Evolutionary conservation across 2,797 vertebrate genomes (phyloP).

Genomic region (Phoxinus dragarum): DNA sequence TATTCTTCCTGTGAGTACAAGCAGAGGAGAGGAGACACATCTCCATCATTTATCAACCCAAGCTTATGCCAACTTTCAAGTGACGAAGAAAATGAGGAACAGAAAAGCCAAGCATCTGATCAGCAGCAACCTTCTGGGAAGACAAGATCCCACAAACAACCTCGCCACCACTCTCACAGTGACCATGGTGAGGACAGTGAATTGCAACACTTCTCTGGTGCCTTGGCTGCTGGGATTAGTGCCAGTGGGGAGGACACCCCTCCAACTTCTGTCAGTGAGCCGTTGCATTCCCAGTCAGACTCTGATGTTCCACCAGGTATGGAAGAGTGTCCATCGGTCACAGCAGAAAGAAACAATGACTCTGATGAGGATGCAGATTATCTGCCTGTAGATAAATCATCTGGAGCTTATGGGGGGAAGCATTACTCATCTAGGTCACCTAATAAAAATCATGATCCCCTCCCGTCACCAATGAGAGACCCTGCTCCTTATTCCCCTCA

Average conservation of each 20-base stretch:
- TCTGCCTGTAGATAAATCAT: slow-evolving; percentile 91
- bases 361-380: slow-evolving; percentile 96
- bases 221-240: slow-evolving; percentile 73
- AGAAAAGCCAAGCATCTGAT: slow-evolving; percentile 77
- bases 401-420: slow-evolving; percentile 72
- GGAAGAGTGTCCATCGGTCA: slow-evolving; percentile 90
- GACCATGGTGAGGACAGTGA: slow-evolving; percentile 65
- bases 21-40: slow-evolving; percentile 88
- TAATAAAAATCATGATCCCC: slow-evolving; percentile 84
- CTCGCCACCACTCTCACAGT: slow-evolving; percentile 62
- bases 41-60: slow-evolving; percentile 96
- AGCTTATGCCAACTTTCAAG: slow-evolving; percentile 84
- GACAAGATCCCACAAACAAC: slow-evolving; percentile 77
- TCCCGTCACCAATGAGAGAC: slow-evolving; percentile 86
- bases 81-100: slow-evolving; percentile 87
- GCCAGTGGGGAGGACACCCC: slow-evolving; percentile 90
- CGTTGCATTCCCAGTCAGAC: slow-evolving; percentile 93
- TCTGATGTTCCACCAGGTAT: slow-evolving; percentile 90
- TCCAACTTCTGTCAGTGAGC: slow-evolving; percentile 94
- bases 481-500: slow-evolving; percentile 87
- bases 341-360: slow-evolving; percentile 89
- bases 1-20: slow-evolving; percentile 85
- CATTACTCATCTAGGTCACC: slow-evolving; percentile 77
- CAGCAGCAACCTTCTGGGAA: slow-evolving; percentile 82
- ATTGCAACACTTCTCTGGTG: slow-evolving; percentile 75